A percentile compares a stretch with the other conserved stretches of the same genome.
These are phyloP conservation scores for Bradynema listronoti DNA, from an alignment of 1,140 invertebrate genomes.

Conservation along the genomic window DNA sequence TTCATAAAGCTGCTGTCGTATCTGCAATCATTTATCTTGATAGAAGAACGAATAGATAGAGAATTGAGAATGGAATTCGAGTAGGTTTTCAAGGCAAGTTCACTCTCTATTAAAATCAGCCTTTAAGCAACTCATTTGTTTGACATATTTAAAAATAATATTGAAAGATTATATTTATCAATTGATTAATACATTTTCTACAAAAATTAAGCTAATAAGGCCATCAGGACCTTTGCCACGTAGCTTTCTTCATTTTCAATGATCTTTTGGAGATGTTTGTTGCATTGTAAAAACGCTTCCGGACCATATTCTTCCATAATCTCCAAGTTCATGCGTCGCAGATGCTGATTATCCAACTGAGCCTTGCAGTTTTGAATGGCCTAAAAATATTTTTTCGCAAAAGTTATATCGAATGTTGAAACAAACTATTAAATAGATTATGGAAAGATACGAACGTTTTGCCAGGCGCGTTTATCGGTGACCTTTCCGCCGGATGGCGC, in stretches of 20 bases:
- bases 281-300: conserved; percentile 20
- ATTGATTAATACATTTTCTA: too few species aligned
- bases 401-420: background rate
- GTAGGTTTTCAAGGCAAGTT: too few species aligned
- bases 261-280: conserved; percentile 19
- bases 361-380: conserved; percentile 40
- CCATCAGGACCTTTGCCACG: conserved; percentile 20
- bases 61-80: too few species aligned
- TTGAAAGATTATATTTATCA: too few species aligned
- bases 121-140: too few species aligned
- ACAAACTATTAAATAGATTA: background rate
- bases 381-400: conserved; percentile 23
- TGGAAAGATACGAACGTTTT: conserved; percentile 15
- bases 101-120: too few species aligned
- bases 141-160: too few species aligned
- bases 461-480: conserved; percentile 36
- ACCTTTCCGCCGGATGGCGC: conserved; percentile 30
- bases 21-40: conserved; percentile 29
- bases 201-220: too few species aligned
- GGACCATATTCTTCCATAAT: conserved; percentile 33
- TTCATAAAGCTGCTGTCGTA: conserved; percentile 40
- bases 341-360: conserved; percentile 30
- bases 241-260: conserved; percentile 22
- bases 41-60: too few species aligned
- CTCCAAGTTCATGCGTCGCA: conserved; percentile 36